A percentile compares a stretch with the other conserved stretches of the same genome.
Evolutionary conservation across 1,140 invertebrate species (phyloP).

Genomic region (Pseudachorutes palmiensis): DNA sequence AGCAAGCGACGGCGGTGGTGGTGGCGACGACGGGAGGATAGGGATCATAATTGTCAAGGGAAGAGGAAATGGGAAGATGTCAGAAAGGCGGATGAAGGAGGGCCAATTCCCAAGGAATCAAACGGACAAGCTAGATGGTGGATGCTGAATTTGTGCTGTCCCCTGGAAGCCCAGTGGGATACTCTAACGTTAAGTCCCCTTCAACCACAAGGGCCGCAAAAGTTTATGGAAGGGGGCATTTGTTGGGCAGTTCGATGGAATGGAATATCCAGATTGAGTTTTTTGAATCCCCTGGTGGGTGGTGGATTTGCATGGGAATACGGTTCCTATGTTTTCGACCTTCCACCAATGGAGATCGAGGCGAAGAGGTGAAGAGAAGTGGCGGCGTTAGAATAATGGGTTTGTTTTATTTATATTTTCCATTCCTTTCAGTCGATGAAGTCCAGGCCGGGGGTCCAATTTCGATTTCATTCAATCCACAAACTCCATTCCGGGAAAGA

Average conservation of each 20-base stretch:
- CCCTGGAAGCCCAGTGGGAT: too few species aligned
- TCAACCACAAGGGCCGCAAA: too few species aligned
- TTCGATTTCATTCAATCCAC: constrained; percentile 3
- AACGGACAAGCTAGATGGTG: too few species aligned
- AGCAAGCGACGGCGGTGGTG: neutral
- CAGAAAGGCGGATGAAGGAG: neutral
- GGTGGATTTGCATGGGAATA: constrained; percentile 3
- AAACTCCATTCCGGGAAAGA: constrained; percentile 1
- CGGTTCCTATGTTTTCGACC: too few species aligned
- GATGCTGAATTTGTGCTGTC: too few species aligned
- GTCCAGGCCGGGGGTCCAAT: constrained; percentile 11
- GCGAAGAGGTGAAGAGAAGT: neutral
- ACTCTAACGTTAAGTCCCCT: too few species aligned
- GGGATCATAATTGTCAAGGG: constrained; percentile 9
- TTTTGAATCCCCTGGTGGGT: neutral
- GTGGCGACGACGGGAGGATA: neutral
- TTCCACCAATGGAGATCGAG: neutral
- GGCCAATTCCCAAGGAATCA: neutral
- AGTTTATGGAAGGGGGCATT: neutral
- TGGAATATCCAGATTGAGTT: neutral
- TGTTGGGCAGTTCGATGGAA: constrained; percentile 5
- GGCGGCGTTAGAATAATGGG: constrained; percentile 3
- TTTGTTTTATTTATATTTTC: constrained; percentile 11
- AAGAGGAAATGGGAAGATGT: constrained; percentile 6
- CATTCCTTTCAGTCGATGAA: constrained; percentile 5